These are phyloP conservation scores for Ceratosolen solmsi DNA, from an alignment of 1,140 invertebrate species.

Conservation along the genomic window DNA sequence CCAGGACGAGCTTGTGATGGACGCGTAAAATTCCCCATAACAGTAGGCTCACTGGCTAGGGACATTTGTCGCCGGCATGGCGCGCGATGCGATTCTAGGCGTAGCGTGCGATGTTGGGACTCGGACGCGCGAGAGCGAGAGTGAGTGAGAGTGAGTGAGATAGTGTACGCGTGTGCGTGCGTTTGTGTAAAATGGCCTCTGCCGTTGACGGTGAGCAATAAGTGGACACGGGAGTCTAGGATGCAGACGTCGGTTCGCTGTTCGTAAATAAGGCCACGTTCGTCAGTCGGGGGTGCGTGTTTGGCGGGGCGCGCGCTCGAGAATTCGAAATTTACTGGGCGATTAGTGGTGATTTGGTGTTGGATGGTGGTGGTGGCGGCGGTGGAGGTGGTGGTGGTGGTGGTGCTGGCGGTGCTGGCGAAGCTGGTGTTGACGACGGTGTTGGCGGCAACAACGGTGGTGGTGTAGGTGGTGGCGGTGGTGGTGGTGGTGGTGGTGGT, in stretches of 20 bases:
- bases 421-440: neutral
- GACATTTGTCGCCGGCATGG: no score
- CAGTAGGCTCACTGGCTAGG: no score
- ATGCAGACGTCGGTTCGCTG: neutral
- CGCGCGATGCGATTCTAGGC: no score
- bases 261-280: neutral
- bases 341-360: no score
- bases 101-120: no score
- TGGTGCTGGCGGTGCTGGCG: no score
- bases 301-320: neutral
- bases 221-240: neutral
- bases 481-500: neutral
- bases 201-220: neutral
- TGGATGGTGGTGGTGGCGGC: neutral
- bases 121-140: no score
- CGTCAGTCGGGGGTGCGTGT: neutral
- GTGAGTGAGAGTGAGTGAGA: neutral
- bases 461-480: neutral
- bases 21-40: no score
- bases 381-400: neutral
- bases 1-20: no score
- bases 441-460: neutral
- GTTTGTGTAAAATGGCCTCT: conserved; percentile 15
- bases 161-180: no score
- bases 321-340: no score